Evolutionary conservation across 2,888 invertebrate genomes (phyloP).

Genomic region (Yponomeuta sedellus): DNA sequence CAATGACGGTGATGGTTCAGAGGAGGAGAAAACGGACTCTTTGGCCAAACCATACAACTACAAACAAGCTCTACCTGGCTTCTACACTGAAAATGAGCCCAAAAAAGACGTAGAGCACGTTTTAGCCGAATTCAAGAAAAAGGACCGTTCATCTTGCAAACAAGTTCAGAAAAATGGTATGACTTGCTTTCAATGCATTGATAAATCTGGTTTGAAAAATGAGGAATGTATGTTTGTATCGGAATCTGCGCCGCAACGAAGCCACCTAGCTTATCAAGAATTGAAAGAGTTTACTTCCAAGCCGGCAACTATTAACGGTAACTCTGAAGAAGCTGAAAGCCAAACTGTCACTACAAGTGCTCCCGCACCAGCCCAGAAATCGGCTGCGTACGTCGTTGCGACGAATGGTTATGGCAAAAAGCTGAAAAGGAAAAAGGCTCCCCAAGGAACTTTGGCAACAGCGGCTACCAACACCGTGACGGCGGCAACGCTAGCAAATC

Average conservation of each 20-base stretch:
- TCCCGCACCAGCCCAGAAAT: slow-evolving; percentile 42
- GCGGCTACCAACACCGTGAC: slow-evolving; percentile 42
- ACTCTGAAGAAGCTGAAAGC: slow-evolving; percentile 54
- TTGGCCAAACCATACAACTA: slow-evolving; percentile 58
- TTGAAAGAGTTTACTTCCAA: slow-evolving; percentile 77
- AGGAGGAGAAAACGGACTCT: slow-evolving; percentile 39
- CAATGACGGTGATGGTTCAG: slow-evolving; percentile 52
- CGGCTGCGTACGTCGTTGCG: slow-evolving; percentile 60
- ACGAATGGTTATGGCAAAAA: slow-evolving; percentile 55
- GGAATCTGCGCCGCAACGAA: slow-evolving; percentile 79
- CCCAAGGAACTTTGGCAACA: slow-evolving; percentile 34
- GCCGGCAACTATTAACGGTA: slow-evolving; percentile 51
- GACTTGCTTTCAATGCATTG: slow-evolving; percentile 85
- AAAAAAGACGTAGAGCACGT: slow-evolving; percentile 83
- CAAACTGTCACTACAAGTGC: slow-evolving; percentile 57
- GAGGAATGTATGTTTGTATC: slow-evolving; percentile 88
- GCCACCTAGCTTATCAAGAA: slow-evolving; percentile 81
- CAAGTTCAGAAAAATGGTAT: slow-evolving; percentile 83
- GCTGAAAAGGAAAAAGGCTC: slow-evolving; percentile 59
- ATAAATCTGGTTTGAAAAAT: slow-evolving; percentile 81
- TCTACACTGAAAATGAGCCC: slow-evolving; percentile 70
- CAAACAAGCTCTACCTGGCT: slow-evolving; percentile 64
- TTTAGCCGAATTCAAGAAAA: slow-evolving; percentile 83
- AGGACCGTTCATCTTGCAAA: slow-evolving; percentile 83
- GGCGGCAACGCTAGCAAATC: slow-evolving; percentile 28